Base-by-base conservation (phyloP, 2,113 vertebrate genomes). In the Macroglossus sobrinus region DNA sequence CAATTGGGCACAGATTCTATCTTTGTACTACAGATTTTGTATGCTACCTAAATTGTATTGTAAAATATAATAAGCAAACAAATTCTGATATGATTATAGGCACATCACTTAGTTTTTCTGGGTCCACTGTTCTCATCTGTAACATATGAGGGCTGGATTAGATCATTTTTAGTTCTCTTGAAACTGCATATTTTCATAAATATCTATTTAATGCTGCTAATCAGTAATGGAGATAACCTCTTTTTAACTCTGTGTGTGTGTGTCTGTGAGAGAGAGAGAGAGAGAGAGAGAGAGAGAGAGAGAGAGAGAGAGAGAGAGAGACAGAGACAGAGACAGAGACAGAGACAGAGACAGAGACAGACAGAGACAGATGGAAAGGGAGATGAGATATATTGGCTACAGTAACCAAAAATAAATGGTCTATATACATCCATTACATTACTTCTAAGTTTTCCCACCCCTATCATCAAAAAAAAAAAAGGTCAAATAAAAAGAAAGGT, bases 111-210 rank as follows among this genome's bases (percentile, higher is more conserved):
- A 15, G 57, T 85, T 3, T 72, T 74, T 40, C 50, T 82, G n/a
- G 14, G 1, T 74, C 9, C 30, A 8, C 33, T 13, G 1, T 74
- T 71, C 14, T 40, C 7, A 33, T 72, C 9, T 75, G 2, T 55
- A 45, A 24, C 43, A 55, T 3, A 22, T 68, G 21, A 91, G 15
- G 30, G 30, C 11, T 75, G 84, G 28, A 45, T n/a, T 43, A 40
- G n/a, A 43, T n/a, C 26, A 89, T 72, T 18, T 76, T 88, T n/a
- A 47, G 11, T 82, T 94, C 53, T 81, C 53, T 15, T 76, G 38
- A 43, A 87, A 22, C 19, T 74, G 55, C 35, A 47, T 8, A 43
- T 87, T 85, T 81, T 61, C 11, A 40, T 10, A 16, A 7, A 7
- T 80, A 30, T 64, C 45, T 84, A 28, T 47, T 78, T 61, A 88